Conservation (phyloP, 2,113 vertebrate genomes). For the Caranx melampygus region DNA sequence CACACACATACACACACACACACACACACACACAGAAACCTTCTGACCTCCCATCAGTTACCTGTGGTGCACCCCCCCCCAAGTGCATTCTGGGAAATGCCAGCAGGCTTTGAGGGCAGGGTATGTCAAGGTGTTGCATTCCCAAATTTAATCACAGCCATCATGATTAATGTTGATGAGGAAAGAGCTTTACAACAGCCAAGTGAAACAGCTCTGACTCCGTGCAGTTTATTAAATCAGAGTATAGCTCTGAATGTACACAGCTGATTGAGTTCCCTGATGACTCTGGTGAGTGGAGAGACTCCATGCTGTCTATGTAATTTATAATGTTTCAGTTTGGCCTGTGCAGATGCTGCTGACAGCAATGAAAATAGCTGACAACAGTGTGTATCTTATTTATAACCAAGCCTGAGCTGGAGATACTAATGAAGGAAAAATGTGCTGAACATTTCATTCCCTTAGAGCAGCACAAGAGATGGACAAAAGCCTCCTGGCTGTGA, state of each 20-base stretch:
- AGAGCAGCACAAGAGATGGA: not conserved
- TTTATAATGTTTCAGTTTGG: not conserved
- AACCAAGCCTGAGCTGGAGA: not conserved
- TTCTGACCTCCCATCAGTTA: not conserved
- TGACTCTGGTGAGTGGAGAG: not conserved
- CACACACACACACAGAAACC: too few relatives aligned
- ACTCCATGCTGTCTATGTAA: not conserved
- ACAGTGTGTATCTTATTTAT: not conserved
- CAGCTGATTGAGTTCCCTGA: not conserved
- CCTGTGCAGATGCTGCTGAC: slow-evolving; percentile 6
- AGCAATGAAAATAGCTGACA: not conserved
- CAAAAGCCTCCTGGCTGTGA: not conserved
- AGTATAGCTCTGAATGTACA: not conserved
- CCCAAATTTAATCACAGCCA: not conserved
- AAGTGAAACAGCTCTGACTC: not conserved
- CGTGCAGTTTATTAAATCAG: not conserved
- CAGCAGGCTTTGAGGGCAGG: not conserved
- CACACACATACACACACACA: too few relatives aligned
- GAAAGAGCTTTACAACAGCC: not conserved
- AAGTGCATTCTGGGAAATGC: slow-evolving; percentile 8
- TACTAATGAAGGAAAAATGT: not conserved
- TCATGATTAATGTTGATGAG: not conserved
- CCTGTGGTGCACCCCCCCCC: not conserved
- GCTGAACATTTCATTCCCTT: not conserved
- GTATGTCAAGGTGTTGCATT: not conserved